These are phyloP conservation scores for Neoitamus cyanurus DNA, from an alignment of 2,888 invertebrate species.

Conservation along the genomic window DNA sequence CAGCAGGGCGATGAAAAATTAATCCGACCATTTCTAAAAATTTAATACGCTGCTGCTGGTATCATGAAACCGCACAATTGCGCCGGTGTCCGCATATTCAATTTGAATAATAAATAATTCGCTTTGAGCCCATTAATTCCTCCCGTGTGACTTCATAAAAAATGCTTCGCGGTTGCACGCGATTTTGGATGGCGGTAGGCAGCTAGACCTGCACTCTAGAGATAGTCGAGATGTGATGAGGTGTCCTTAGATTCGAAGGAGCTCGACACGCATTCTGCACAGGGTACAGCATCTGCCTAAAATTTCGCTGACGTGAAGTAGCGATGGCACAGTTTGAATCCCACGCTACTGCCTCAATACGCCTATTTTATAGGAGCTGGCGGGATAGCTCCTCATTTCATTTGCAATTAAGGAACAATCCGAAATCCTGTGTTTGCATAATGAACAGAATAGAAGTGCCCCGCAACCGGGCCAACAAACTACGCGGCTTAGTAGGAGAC, in stretches of 20 bases:
- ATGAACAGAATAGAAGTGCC: constrained; percentile 26
- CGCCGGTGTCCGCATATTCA: neutral
- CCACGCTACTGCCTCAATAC: neutral
- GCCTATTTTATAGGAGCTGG: constrained; percentile 1
- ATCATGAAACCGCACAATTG: constrained; percentile 21
- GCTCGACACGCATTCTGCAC: neutral
- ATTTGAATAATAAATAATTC: constrained; percentile 19
- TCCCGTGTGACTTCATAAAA: neutral
- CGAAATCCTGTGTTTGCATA: constrained; percentile 34
- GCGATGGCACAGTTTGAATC: neutral
- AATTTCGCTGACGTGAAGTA: neutral
- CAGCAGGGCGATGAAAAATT: constrained; percentile 3
- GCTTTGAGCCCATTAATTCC: constrained; percentile 14
- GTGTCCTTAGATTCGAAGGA: neutral
- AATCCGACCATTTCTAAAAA: constrained; percentile 18
- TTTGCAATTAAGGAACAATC: constrained; percentile 34
- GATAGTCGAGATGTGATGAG: neutral
- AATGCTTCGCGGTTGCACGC: neutral
- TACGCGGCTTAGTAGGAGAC: neutral
- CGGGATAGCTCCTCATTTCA: constrained; percentile 28
- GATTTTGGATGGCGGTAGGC: neutral
- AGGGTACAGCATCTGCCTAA: neutral
- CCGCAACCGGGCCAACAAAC: neutral
- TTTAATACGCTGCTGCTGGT: neutral
- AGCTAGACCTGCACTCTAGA: neutral